These are phyloP conservation scores for Sylvia atricapilla DNA, from an alignment of 2,113 vertebrate species.

Conservation along the genomic window DNA sequence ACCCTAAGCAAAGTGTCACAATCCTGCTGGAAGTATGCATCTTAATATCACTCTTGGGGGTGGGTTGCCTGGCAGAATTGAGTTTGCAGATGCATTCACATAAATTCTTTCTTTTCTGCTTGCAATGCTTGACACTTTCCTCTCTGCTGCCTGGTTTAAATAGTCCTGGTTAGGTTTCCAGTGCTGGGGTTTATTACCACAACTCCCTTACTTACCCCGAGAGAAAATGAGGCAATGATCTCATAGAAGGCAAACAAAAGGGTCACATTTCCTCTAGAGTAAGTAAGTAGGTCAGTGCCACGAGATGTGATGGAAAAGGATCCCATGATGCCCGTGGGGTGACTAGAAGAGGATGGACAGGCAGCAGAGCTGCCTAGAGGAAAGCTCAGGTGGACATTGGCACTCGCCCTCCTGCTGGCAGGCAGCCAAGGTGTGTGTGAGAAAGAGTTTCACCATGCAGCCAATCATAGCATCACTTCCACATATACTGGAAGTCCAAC, in stretches of 20 bases:
- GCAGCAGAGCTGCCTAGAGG: background rate
- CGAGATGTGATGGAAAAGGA: background rate
- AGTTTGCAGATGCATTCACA: background rate
- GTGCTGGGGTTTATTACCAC: background rate
- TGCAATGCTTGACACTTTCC: accelerated
- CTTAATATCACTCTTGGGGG: background rate
- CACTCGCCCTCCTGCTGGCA: background rate
- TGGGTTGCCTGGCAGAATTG: background rate
- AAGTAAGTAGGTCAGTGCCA: conserved; percentile 17
- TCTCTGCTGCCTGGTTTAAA: background rate
- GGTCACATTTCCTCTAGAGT: background rate
- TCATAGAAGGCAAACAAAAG: conserved; percentile 17
- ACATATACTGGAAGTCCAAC: background rate
- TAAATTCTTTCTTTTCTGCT: background rate
- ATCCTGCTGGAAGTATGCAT: background rate
- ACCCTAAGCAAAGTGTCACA: background rate
- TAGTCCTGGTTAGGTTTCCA: background rate
- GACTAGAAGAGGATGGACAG: background rate
- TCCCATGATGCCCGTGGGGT: accelerated
- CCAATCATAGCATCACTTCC: background rate
- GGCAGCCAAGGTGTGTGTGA: background rate
- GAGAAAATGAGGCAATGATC: conserved; percentile 26
- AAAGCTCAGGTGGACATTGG: background rate
- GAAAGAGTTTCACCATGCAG: background rate
- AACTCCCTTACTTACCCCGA: background rate